Conservation (phyloP, 2,888 invertebrate genomes). For the Falcaria lacertinaria region DNA sequence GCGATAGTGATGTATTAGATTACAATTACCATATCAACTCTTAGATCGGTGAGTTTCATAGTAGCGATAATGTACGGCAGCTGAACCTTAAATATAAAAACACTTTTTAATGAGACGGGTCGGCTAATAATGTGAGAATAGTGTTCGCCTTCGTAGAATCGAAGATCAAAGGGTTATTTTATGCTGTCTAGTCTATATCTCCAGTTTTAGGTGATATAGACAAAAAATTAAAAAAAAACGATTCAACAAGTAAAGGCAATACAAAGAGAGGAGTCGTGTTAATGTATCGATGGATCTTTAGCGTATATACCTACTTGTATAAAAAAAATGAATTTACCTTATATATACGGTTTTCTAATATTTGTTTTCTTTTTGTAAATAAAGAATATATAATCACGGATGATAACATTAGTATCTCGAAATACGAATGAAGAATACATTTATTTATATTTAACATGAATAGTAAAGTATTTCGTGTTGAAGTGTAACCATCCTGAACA, state of each 20-base stretch:
- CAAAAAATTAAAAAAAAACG: not conserved
- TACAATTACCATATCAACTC: conserved; percentile 68
- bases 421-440: conserved; percentile 12
- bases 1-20: conserved; percentile 62
- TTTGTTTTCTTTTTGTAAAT: too few relatives aligned
- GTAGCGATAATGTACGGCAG: conserved; percentile 60
- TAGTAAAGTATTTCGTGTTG: conserved; percentile 26
- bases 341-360: too few relatives aligned
- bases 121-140: conserved; percentile 53
- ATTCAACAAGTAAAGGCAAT: not conserved
- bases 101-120: conserved; percentile 64
- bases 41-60: conserved; percentile 60
- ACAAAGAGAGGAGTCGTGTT: too few relatives aligned
- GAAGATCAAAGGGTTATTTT: conserved; percentile 47
- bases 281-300: too few relatives aligned
- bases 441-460: conserved; percentile 19
- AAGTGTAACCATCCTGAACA: conserved; percentile 40
- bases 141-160: conserved; percentile 42
- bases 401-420: conserved; percentile 13
- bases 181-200: conserved; percentile 8
- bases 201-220: not conserved
- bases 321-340: too few relatives aligned
- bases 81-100: conserved; percentile 61
- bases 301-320: too few relatives aligned
- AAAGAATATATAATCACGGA: too few relatives aligned